phyloP scores from a whole-genome alignment of 1,140 invertebrate species.

The Druon quercuslanigerum region DNA sequence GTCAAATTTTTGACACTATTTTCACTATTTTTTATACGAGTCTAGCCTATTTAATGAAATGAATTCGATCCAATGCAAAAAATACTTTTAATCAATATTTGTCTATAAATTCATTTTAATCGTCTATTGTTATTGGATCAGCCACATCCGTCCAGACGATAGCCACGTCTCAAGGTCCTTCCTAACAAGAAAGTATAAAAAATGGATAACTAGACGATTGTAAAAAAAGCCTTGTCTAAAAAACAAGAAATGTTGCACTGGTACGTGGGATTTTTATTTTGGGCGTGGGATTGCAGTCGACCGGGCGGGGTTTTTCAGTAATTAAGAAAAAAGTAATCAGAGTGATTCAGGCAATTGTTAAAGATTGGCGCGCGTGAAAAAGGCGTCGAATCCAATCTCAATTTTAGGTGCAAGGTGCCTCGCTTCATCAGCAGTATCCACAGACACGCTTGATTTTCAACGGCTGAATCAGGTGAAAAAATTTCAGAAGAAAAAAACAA shows the following conservation, averaged over 20 bases:
- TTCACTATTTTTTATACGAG: too few species aligned
- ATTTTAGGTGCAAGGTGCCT: conserved; percentile 8
- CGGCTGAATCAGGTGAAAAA: background rate
- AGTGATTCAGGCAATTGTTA: background rate
- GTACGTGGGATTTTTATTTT: background rate
- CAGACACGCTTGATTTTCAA: conserved; percentile 8
- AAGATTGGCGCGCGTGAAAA: conserved; percentile 5
- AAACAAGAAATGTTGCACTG: background rate
- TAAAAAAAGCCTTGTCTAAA: background rate
- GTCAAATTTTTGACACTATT: too few species aligned
- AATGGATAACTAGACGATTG: background rate
- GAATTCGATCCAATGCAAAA: background rate
- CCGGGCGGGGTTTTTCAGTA: background rate
- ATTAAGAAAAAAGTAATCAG: conserved; percentile 6
- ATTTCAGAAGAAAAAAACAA: background rate
- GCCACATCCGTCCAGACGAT: conserved; percentile 47
- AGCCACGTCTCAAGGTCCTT: background rate
- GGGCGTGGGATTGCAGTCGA: background rate
- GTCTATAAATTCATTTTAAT: background rate
- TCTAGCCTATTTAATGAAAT: too few species aligned
- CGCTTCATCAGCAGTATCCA: conserved; percentile 8
- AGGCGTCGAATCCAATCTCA: background rate
- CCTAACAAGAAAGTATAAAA: background rate
- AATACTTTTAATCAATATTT: background rate
- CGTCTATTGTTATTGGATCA: conserved; percentile 52